A percentile compares a stretch with the other conserved stretches of the same genome.
These are phyloP conservation scores for Neoarius graeffei DNA, from an alignment of 2,113 vertebrate species.

Conservation along the genomic window DNA sequence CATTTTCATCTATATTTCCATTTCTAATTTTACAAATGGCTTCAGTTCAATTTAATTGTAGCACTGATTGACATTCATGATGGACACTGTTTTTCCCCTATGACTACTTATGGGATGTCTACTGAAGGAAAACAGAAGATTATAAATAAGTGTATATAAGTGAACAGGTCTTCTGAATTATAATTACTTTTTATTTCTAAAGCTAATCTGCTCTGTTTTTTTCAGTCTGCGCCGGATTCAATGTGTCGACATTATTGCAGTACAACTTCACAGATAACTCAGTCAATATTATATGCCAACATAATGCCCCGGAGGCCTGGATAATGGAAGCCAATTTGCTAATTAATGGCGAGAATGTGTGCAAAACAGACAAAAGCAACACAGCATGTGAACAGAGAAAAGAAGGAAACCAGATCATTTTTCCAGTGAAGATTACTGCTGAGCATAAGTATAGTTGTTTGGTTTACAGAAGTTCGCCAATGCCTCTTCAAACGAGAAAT, in stretches of 20 bases:
- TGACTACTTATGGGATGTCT: background rate
- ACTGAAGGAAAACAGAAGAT: background rate
- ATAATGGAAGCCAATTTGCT: background rate
- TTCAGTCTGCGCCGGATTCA: background rate
- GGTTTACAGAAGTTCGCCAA: background rate
- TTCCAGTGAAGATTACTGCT: slow-evolving; percentile 20
- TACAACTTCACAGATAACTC: background rate
- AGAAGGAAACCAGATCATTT: slow-evolving; percentile 10
- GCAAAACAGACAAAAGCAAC: fast-evolving
- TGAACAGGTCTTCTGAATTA: background rate
- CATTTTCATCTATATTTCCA: background rate
- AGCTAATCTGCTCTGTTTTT: background rate
- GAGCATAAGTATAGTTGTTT: background rate
- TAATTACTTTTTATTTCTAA: background rate
- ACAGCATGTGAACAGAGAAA: background rate
- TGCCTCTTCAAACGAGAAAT: fast-evolving
- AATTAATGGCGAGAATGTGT: fast-evolving
- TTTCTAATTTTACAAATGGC: background rate
- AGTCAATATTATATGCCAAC: slow-evolving; percentile 36
- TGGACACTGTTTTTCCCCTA: no score
- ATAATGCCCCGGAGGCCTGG: fast-evolving
- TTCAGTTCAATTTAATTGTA: background rate
- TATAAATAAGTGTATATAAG: background rate
- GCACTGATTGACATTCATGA: slow-evolving; percentile 1
- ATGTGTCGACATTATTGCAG: background rate